These are phyloP conservation scores for Empis livida DNA, from an alignment of 2,888 invertebrate species.

Conservation along the genomic window DNA sequence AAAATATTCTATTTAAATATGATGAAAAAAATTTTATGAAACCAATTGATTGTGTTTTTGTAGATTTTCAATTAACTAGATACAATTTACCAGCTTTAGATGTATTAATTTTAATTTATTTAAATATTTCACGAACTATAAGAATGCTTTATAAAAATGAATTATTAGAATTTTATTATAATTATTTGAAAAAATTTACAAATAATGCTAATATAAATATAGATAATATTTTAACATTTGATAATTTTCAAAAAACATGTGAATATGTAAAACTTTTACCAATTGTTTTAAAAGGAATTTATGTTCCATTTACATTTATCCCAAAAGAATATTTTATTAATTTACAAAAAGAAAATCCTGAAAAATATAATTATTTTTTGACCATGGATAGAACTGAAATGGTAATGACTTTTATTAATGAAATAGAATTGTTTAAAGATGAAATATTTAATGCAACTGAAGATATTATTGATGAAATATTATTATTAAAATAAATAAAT, in stretches of 20 bases:
- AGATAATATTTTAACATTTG: constrained; percentile 26
- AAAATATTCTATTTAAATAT: constrained; percentile 21
- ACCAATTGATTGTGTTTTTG: constrained; percentile 36
- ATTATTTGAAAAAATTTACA: constrained; percentile 32
- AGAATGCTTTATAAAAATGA: constrained; percentile 19
- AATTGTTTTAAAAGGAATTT: constrained; percentile 22
- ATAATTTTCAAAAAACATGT: constrained; percentile 27
- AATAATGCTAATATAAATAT: constrained; percentile 22
- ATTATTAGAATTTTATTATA: constrained; percentile 41
- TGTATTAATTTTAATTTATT: constrained; percentile 13
- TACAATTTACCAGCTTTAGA: constrained; percentile 50
- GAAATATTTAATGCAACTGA: too few species aligned
- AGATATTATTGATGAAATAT: too few species aligned
- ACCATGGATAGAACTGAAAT: constrained; percentile 10
- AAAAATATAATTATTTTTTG: constrained; percentile 22
- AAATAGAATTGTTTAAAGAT: too few species aligned
- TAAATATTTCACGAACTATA: constrained; percentile 17
- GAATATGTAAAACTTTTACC: constrained; percentile 24
- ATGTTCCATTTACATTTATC: constrained; percentile 12
- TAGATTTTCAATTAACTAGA: constrained; percentile 49
- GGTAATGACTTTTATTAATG: too few species aligned
- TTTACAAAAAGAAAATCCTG: constrained; percentile 17
- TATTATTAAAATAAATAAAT: too few species aligned
- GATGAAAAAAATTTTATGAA: constrained; percentile 15
- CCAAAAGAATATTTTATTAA: constrained; percentile 21